Conservation (phyloP, 2,797 vertebrate species). For the Natrix natrix region DNA sequence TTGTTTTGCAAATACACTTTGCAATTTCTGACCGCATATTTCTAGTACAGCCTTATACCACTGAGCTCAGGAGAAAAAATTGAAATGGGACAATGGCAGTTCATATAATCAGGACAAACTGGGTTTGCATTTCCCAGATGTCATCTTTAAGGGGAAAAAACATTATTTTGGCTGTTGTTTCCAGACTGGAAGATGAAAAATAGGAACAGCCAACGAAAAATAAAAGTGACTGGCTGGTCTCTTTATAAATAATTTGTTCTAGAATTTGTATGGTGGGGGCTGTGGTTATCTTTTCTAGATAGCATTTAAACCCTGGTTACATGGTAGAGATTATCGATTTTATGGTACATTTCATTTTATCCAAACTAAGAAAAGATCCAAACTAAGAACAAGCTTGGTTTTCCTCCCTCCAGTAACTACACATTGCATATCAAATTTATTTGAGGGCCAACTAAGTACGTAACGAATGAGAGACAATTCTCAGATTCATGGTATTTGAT, state of each 20-base stretch:
- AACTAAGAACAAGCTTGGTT: background rate
- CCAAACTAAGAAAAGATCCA: background rate
- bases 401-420: background rate
- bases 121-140: background rate
- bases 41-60: background rate
- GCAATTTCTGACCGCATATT: background rate
- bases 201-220: background rate
- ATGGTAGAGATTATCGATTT: background rate
- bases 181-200: background rate
- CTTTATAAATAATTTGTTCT: background rate
- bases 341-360: background rate
- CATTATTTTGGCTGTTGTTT: background rate
- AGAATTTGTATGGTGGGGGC: background rate
- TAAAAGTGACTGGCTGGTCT: background rate
- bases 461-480: background rate
- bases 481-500: conserved; percentile 34
- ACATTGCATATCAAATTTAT: background rate
- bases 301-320: background rate
- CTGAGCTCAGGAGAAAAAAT: background rate
- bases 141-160: background rate
- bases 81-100: background rate
- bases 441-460: background rate
- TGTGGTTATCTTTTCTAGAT: background rate
- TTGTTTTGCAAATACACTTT: background rate
- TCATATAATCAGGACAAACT: background rate